Evolutionary conservation across 2,113 vertebrate genomes (phyloP).

Genomic region (Azemiops feae): DNA sequence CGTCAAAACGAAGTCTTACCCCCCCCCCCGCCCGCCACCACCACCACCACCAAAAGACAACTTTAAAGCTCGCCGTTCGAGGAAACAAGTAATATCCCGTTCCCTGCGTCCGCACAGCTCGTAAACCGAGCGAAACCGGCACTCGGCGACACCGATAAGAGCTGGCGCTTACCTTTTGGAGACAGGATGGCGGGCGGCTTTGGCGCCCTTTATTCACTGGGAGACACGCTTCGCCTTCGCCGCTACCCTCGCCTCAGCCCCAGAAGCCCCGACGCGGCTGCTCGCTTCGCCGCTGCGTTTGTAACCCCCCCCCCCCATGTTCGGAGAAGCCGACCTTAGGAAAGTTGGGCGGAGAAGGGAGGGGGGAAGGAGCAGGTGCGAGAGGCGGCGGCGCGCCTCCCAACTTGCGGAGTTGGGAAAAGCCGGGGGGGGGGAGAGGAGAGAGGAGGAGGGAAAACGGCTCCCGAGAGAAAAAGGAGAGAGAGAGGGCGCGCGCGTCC

Average conservation of each 20-base stretch:
- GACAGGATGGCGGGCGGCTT: neutral
- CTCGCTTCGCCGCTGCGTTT: neutral
- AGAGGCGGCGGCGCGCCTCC: neutral
- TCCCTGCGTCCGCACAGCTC: neutral
- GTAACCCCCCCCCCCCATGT: neutral
- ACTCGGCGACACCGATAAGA: neutral
- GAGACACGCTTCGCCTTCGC: neutral
- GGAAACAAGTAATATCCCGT: neutral
- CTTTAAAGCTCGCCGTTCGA: neutral
- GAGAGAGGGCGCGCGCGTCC: neutral
- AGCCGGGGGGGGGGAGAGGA: neutral
- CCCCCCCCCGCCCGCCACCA: accelerated
- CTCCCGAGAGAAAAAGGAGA: neutral
- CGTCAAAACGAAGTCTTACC: too few relatives aligned
- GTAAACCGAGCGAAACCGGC: too few relatives aligned
- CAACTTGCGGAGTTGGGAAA: neutral
- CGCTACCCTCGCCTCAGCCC: neutral
- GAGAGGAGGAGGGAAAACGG: neutral
- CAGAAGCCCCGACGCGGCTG: constrained; percentile 24
- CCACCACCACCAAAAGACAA: neutral
- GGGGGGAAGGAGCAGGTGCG: neutral
- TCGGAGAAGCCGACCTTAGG: neutral
- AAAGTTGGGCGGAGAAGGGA: neutral
- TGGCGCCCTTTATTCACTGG: neutral
- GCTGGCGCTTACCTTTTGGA: neutral